Evolutionary conservation across 1,140 invertebrate species (phyloP).

Genomic region (Phymorhynchus buccinoides): DNA sequence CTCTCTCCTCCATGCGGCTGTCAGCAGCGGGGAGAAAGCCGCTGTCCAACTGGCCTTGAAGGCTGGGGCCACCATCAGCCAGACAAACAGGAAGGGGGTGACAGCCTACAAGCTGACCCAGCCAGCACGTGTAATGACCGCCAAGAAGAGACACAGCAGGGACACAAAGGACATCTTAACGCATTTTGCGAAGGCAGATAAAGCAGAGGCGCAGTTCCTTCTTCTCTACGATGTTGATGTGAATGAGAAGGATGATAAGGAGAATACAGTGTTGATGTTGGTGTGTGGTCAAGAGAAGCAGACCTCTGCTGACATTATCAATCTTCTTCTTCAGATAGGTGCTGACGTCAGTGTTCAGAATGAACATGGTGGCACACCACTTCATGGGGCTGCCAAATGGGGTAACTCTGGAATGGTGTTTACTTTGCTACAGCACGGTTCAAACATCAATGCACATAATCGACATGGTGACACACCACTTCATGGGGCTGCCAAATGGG

Average conservation of each 20-base stretch:
- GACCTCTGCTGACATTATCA: not conserved
- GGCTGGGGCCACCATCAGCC: not conserved
- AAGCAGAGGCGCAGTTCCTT: not conserved
- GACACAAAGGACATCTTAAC: not conserved
- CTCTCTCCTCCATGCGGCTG: slow-evolving; percentile 22
- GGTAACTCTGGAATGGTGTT: not conserved
- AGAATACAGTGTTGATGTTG: not conserved
- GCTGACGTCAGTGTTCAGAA: not conserved
- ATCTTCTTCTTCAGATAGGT: not conserved
- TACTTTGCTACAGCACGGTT: no score
- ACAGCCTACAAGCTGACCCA: slow-evolving; percentile 11
- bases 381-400: not conserved
- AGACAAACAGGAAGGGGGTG: not conserved
- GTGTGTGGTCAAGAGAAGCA: not conserved
- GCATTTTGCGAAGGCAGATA: not conserved
- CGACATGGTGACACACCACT: no score
- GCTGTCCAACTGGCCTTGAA: not conserved
- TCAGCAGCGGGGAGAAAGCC: not conserved
- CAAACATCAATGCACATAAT: no score
- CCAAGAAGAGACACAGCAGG: no score
- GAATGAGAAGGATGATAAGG: not conserved
- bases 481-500: no score
- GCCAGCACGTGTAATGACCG: not conserved
- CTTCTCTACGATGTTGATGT: not conserved
- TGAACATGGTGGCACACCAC: not conserved